Evolutionary conservation across 2,113 vertebrate genomes (phyloP), one percentile per base, ranked within the genome.

Genomic region (Nothocercus julius): DNA sequence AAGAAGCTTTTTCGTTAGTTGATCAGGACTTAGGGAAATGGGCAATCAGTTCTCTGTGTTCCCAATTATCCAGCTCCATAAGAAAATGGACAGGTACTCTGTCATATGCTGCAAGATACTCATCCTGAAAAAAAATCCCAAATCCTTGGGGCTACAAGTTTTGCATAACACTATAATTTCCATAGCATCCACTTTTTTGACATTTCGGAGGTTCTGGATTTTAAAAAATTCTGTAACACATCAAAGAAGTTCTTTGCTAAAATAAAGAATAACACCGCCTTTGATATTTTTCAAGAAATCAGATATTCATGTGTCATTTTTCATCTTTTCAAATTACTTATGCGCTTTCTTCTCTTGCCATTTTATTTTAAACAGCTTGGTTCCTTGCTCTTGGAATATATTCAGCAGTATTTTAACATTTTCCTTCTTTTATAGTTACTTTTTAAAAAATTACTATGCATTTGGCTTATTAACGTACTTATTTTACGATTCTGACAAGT

Each of bases 121-220:
- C 5, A 34, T 84, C 16, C 32, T 28, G 22, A 20, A 38, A 44
- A 51, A 87, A 70, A 87, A 3, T 5, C 17, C 14, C n/a, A 54
- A 8, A 56, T 62, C 10, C 76, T 53, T 15, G 30, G 47, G 47
- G 47, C 47, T 49, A 53, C 6, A 36, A 70, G 25, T 22, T 70
- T 67, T 15, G 21, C 36, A 51, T 38, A 56, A 6, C 21, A 32
- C 32, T 72, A 5, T 49, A n/a, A 44, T 58, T 67, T 82, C 44
- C 6, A 54, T 44, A 72, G 28, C 5, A 13, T 34, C 53, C 5
- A 40, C 34, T 72, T 28, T 53, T 62, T 40, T 44, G 0, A 14
- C 2, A 51, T 54, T 85, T n/a, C 45, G 0, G 28, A 17, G 0
- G 0, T 9, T 25, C 42, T 28, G 5, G 4, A 28, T 69, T 66